phyloP scores from a whole-genome alignment of 2,797 vertebrate genomes.

The Denticeps clupeoides region DNA sequence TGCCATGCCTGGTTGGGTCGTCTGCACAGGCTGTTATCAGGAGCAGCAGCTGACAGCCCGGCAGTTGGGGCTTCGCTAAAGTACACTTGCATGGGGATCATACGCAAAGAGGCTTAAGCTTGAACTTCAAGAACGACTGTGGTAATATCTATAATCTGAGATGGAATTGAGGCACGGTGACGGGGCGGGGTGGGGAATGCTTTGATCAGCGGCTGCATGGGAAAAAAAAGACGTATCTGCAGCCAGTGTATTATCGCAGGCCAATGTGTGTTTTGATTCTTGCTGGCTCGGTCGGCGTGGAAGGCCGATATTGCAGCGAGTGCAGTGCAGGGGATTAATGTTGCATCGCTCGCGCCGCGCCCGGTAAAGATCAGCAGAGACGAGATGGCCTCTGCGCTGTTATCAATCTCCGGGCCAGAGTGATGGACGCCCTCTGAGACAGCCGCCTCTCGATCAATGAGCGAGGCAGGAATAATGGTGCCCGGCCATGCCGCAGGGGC shows the following conservation, averaged over 20 bases:
- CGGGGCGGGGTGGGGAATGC: not conserved
- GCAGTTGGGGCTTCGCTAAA: not conserved
- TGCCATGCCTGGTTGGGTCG: not conserved
- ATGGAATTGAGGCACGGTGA: not conserved
- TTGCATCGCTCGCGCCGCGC: constrained; percentile 5
- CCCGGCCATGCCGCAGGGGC: not conserved
- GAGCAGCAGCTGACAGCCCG: not conserved
- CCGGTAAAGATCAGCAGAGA: not conserved
- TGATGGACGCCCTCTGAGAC: constrained; percentile 3
- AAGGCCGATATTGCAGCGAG: constrained; percentile 2
- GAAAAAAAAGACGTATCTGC: constrained; percentile 3
- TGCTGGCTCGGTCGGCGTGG: not conserved
- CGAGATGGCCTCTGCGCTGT: not conserved
- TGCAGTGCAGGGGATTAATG: constrained; percentile 10
- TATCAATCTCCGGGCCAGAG: constrained; percentile 15
- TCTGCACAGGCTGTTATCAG: constrained; percentile 1
- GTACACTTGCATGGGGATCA: not conserved
- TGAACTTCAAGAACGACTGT: no score
- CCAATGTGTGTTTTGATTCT: not conserved
- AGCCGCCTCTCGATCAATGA: constrained; percentile 14
- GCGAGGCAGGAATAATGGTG: constrained; percentile 12
- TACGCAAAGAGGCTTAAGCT: not conserved
- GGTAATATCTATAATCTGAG: not conserved
- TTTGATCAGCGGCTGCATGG: constrained; percentile 1
- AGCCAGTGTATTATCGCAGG: not conserved